A percentile compares a stretch with the other conserved stretches of the same genome.
Evolutionary conservation across 64 coral and sea anemone genomes (phyloP).

Genomic region (Exaiptasia diaphana): DNA sequence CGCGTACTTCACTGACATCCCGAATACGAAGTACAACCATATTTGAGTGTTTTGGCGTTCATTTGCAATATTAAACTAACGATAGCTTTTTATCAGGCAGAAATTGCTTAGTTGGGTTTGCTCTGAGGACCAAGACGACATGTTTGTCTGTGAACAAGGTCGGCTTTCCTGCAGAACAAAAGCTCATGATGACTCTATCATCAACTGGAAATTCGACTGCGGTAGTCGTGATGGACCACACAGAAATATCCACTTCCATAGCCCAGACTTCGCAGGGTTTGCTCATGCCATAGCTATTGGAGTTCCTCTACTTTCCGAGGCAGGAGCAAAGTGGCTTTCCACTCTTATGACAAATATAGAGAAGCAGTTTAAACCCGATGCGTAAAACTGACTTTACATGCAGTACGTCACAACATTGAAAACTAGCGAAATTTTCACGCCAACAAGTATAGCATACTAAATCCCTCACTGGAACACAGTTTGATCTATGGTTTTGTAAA

Average conservation of each 20-base stretch:
- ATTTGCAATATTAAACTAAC: too few species aligned
- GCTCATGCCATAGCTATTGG: slow-evolving; percentile 16
- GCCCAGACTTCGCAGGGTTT: slow-evolving; percentile 27
- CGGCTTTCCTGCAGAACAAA: background rate
- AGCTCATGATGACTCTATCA: background rate
- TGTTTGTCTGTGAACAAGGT: slow-evolving; percentile 41
- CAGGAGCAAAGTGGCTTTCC: slow-evolving; percentile 8
- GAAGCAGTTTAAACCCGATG: slow-evolving; percentile 15
- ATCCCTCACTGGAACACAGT: too few species aligned
- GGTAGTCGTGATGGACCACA: slow-evolving; percentile 39
- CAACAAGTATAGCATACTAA: too few species aligned
- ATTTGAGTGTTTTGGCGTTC: too few species aligned
- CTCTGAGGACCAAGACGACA: background rate
- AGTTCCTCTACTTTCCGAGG: background rate
- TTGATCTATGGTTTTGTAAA: background rate
- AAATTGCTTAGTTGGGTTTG: slow-evolving; percentile 42
- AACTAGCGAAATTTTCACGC: too few species aligned
- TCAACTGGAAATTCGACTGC: slow-evolving; percentile 67
- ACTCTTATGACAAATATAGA: slow-evolving; percentile 8
- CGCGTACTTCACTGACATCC: too few species aligned
- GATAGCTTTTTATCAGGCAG: background rate
- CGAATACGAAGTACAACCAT: too few species aligned
- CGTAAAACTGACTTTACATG: too few species aligned
- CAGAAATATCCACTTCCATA: slow-evolving; percentile 9
- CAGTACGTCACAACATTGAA: too few species aligned